phyloP scores from a whole-genome alignment of 92 coral and sea anemone genomes.

The Phenganax stokvisi region DNA sequence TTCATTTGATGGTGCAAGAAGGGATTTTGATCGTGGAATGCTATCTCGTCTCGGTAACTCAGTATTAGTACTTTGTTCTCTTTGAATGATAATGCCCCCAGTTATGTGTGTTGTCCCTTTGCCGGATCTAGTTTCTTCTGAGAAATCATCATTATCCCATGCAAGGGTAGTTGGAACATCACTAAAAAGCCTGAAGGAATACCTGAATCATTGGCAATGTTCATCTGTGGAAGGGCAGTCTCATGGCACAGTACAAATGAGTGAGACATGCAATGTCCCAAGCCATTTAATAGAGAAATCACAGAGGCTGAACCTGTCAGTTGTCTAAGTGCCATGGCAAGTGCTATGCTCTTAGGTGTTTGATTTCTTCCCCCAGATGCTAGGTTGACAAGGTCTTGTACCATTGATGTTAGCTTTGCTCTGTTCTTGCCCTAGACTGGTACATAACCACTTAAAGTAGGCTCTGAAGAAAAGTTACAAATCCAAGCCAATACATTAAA shows the following conservation, averaged over 20 bases:
- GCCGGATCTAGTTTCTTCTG: conserved; percentile 9
- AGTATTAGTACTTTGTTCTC: background rate
- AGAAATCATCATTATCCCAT: conserved; percentile 22
- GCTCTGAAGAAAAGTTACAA: conserved; percentile 8
- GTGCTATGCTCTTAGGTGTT: conserved; percentile 3
- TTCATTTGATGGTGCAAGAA: conserved; percentile 4
- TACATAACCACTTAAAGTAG: background rate
- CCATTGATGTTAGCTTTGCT: background rate
- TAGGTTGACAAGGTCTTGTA: conserved; percentile 8
- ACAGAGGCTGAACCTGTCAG: conserved; percentile 4
- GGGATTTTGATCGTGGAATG: background rate
- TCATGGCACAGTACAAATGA: conserved; percentile 31
- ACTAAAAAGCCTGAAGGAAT: conserved; percentile 3
- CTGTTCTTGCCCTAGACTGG: background rate
- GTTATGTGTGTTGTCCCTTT: background rate
- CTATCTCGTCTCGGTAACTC: conserved; percentile 5
- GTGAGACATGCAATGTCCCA: conserved; percentile 31
- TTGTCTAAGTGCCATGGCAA: conserved; percentile 13
- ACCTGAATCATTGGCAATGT: background rate
- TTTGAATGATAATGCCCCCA: conserved; percentile 22
- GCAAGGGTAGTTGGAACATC: background rate
- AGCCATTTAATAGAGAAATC: background rate
- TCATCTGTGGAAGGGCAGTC: conserved; percentile 28
- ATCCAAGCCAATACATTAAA: conserved; percentile 20
- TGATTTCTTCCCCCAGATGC: conserved; percentile 5